Conservation (phyloP, 2,888 invertebrate species). For the Branchellion lobata region DNA sequence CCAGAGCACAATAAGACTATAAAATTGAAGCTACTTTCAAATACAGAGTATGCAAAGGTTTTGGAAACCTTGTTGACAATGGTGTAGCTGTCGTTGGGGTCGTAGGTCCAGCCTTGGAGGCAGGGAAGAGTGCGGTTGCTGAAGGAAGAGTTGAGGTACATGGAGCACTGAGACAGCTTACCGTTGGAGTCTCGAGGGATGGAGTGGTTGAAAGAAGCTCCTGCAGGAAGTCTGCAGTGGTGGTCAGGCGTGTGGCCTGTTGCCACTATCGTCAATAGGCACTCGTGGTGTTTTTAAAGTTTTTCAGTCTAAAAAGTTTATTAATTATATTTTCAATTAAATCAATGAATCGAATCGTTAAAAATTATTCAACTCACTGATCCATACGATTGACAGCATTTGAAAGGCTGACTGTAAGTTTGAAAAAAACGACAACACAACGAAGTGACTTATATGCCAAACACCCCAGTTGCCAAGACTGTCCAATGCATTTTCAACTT, state of each 20-base stretch:
- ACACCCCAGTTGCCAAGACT: constrained; percentile 50
- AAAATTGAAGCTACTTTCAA: too few relatives aligned
- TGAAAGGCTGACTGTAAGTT: constrained; percentile 52
- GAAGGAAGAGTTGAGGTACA: constrained; percentile 45
- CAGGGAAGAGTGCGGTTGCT: constrained; percentile 48
- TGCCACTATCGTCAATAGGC: too few relatives aligned
- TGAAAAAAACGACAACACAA: constrained; percentile 47
- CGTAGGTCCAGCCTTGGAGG: constrained; percentile 50
- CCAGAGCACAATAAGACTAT: too few relatives aligned
- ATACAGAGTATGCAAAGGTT: too few relatives aligned
- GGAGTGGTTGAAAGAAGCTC: neutral
- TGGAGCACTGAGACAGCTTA: constrained; percentile 27
- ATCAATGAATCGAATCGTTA: too few relatives aligned
- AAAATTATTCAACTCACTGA: constrained; percentile 47
- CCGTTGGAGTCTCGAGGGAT: constrained; percentile 34
- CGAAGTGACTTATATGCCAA: constrained; percentile 51
- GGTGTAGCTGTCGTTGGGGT: constrained; percentile 46
- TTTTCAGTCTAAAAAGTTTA: too few relatives aligned
- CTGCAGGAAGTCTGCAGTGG: constrained; percentile 41
- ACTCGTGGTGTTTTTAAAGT: too few relatives aligned
- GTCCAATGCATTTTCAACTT: constrained; percentile 51
- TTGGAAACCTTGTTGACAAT: constrained; percentile 52
- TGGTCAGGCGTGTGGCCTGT: constrained; percentile 35
- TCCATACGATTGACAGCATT: constrained; percentile 52
- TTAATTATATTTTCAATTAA: neutral